Base-by-base conservation (phyloP, 2,888 invertebrate species). In the Agrotis clavis region DNA sequence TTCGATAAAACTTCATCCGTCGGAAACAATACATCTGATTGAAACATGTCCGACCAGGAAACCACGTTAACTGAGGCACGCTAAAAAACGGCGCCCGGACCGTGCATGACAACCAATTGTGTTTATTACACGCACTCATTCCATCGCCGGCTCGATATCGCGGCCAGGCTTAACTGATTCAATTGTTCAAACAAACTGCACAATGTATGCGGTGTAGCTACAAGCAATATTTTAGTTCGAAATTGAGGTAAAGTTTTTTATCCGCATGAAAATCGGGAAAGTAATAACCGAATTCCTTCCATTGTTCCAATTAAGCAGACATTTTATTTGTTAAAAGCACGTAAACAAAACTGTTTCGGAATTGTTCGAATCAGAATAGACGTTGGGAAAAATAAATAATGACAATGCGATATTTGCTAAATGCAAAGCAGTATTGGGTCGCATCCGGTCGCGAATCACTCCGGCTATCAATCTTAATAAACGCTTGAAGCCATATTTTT, bases 401-500 rank as follows among this genome's bases (percentile, higher is more conserved):
- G 86, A 90, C 89, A 85, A 75, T 77, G 86, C 87, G 82, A 88
- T 90, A 88, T 89, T 90, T 87, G 88, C 81, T 80, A 81, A 87
- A 89, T 86, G 86, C 86, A 83, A 86, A 87, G 70, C 83, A 72
- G 82, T 84, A 79, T 84, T 79, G 82, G 87, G 87, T 75, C 87
- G 68, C 85, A 86, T 87, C 89, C 88, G 87, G 77, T 65, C 67
- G 83, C 84, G 80, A 77, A 74, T 81, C 85, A 80, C 79, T 83
- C 70, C 57, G 75, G 77, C 89, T 89, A 95, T 95, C 95, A 95
- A 95, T 95, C 95, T 94, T 93, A 92, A 95, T 95, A 93, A 92
- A 90, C 84, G 90, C 88, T 89, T 89, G 91, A 90, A 92, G 94
- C 91, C 90, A 94, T 94, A 94, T 95, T 95, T 94, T 94, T 92